A percentile compares a stretch with the other conserved stretches of the same genome.
Conservation (phyloP, 2,888 invertebrate species). For the Tetragnatha montana region DNA sequence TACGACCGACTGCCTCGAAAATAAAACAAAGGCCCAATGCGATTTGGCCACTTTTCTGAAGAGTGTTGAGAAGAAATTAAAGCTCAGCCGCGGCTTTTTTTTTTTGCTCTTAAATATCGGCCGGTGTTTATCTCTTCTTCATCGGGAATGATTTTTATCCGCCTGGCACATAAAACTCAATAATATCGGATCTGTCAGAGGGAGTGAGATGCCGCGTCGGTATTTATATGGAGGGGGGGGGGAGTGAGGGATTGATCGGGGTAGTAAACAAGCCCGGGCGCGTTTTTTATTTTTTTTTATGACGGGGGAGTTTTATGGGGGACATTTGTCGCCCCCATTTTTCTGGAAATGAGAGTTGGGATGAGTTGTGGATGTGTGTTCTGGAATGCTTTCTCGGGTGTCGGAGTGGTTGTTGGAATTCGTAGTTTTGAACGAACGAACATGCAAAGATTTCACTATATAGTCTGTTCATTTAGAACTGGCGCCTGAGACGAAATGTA, state of each 20-base stretch:
- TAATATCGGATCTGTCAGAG: background rate
- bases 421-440: no score
- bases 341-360: background rate
- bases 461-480: no score
- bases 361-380: no score
- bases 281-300: background rate
- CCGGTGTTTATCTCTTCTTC: background rate
- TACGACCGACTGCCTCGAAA: background rate
- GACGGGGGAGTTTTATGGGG: background rate
- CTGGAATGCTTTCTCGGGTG: no score
- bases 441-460: no score
- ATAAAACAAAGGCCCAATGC: background rate
- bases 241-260: background rate
- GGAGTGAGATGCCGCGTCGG: background rate
- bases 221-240: background rate
- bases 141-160: background rate
- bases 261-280: background rate
- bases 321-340: background rate
- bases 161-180: background rate
- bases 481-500: no score
- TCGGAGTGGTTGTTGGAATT: no score
- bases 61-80: background rate
- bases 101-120: background rate
- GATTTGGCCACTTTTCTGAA: background rate
- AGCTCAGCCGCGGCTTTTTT: background rate